Base-by-base conservation (phyloP, 2,113 vertebrate species). In the Cariama cristata region DNA sequence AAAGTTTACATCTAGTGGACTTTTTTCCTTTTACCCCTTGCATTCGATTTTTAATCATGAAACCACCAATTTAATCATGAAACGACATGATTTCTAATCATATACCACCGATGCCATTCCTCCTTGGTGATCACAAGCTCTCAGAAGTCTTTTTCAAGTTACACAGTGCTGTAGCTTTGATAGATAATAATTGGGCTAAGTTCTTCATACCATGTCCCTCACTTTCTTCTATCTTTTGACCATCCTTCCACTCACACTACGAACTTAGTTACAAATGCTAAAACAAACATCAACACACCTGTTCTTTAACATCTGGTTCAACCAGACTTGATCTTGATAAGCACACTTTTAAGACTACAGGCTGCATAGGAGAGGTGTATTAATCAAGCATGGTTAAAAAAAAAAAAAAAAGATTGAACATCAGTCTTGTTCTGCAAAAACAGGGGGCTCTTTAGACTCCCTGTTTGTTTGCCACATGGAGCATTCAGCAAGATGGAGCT, bases 381-480 rank as follows among this genome's bases (percentile, higher is more conserved):
- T 75, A 74, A 67, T 53, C 13, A 74, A 84, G 10, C 17, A 47
- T 11, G 26, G 1, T 35, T 60, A 38, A 35, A 73, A 59, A 58
- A 63, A 38, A 35, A 73, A 59, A 58, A 63, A 40, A 4, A 3
- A 13, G 6, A 21, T 38, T 72, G 45, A 50, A 40, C 7, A n/a
- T 42, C 18, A 68, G 12, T 35, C 14, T 35, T 76, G 20, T 22
- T 76, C 79, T 53, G 53, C 35, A 83, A 89, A 68, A 68, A 11
- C 8, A 60, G 5, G 7, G 12, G 14, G 5, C 7, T 50, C 4
- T 81, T 66, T 49, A 74, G 30, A 28, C 4, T 81, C 30, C 12
- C 9, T 44, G 8, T 59, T 94, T 38, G 44, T 49, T 62, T 62
- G 24, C 5, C 35, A 30, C 0, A 0, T 58, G 47, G 19, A 74